phyloP scores from a whole-genome alignment of 2,797 vertebrate genomes.

The Taenioides sp. region DNA sequence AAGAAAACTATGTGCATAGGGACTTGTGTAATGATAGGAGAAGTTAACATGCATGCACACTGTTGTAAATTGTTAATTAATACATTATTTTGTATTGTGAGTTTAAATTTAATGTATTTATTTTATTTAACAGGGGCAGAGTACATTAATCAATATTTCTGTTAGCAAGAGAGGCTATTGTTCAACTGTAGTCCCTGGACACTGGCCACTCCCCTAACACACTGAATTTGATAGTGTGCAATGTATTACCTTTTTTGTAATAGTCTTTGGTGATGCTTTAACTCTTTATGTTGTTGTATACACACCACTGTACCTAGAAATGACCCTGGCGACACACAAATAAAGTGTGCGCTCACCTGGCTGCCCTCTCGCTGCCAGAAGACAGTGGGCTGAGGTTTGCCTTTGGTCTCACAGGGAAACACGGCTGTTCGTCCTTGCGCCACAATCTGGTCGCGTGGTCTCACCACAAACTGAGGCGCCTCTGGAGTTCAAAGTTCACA shows the following conservation, averaged over 20 bases:
- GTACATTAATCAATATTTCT: too few species aligned
- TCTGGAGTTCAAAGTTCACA: conserved; percentile 79
- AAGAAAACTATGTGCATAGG: too few species aligned
- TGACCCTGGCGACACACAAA: conserved; percentile 4
- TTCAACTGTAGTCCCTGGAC: too few species aligned
- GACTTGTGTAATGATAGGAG: too few species aligned
- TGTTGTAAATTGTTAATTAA: too few species aligned
- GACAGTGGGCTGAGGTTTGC: conserved; percentile 96
- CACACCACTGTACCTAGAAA: not conserved
- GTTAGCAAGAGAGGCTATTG: too few species aligned
- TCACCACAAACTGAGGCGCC: conserved; percentile 94
- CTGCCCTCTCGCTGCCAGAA: conserved; percentile 99
- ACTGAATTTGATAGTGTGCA: not conserved
- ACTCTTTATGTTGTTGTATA: not conserved
- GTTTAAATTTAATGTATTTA: too few species aligned
- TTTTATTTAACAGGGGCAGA: too few species aligned
- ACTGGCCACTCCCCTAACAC: not conserved
- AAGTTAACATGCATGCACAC: too few species aligned
- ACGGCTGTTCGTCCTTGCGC: conserved; percentile 91
- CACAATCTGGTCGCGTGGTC: conserved; percentile 96
- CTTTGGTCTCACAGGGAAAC: conserved; percentile 96
- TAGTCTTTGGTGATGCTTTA: conserved; percentile 9
- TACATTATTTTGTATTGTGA: too few species aligned
- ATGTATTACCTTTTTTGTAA: not conserved
- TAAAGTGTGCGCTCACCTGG: conserved; percentile 82